phyloP scores from a whole-genome alignment of 2,888 invertebrate genomes.

The Aphidius colemani region DNA sequence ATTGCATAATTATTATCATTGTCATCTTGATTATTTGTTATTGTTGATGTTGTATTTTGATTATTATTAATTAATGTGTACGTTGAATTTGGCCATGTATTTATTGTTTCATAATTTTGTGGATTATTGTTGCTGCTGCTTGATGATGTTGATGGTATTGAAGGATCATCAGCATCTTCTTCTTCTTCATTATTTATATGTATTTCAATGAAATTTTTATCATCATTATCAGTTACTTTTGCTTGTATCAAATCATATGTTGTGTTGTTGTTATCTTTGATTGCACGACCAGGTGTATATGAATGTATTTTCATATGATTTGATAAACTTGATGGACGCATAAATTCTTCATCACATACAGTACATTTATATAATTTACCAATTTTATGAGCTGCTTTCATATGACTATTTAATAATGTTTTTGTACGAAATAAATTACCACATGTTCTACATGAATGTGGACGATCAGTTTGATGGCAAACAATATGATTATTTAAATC shows the following conservation, averaged over 20 bases:
- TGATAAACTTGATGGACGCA: conserved; percentile 61
- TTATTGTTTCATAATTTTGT: conserved; percentile 9
- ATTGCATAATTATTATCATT: conserved; percentile 35
- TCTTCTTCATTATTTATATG: too few relatives aligned
- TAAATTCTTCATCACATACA: conserved; percentile 61
- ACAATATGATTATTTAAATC: conserved; percentile 62
- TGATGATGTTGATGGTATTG: background rate
- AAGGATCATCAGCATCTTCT: too few relatives aligned
- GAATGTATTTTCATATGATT: conserved; percentile 64
- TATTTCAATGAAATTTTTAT: background rate
- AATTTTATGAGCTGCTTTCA: conserved; percentile 49
- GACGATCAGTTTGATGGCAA: conserved; percentile 61
- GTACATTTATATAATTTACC: conserved; percentile 56
- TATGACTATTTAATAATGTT: conserved; percentile 53
- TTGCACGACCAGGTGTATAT: conserved; percentile 59
- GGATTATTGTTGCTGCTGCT: background rate
- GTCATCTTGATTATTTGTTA: too few relatives aligned
- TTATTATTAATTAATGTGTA: background rate
- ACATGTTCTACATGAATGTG: conserved; percentile 59
- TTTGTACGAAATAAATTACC: conserved; percentile 57
- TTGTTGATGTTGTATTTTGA: too few relatives aligned
- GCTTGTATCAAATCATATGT: conserved; percentile 32
- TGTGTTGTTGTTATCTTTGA: conserved; percentile 36
- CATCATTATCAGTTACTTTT: conserved; percentile 24
- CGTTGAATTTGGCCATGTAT: conserved; percentile 7